These are phyloP conservation scores for Ibycter americanus DNA, from an alignment of 2,797 vertebrate species.

Conservation along the genomic window DNA sequence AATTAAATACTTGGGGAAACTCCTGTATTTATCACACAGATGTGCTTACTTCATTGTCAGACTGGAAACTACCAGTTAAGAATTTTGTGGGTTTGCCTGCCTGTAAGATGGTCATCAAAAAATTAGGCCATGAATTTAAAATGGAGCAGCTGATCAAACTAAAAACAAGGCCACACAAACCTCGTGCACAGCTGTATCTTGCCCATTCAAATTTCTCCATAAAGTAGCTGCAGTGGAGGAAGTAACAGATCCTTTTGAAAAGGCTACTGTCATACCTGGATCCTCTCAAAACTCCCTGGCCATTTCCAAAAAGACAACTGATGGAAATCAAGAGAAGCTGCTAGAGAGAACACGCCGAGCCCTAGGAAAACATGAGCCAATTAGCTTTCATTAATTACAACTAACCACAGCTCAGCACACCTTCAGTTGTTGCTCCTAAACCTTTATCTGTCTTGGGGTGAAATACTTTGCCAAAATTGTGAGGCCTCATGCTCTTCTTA, in stretches of 20 bases:
- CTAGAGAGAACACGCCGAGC: neutral
- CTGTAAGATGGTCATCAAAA: neutral
- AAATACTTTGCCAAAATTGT: neutral
- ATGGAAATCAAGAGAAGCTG: neutral
- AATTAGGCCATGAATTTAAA: neutral
- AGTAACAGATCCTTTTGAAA: neutral
- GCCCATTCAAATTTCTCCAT: neutral
- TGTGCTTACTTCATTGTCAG: neutral
- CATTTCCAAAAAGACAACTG: neutral
- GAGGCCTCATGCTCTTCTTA: neutral
- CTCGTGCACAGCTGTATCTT: neutral
- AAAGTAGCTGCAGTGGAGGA: neutral
- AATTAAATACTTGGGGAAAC: neutral
- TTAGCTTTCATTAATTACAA: constrained; percentile 24
- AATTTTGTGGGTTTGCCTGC: neutral
- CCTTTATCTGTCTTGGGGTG: neutral
- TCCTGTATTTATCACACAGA: neutral
- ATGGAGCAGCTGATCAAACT: neutral
- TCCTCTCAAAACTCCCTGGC: neutral
- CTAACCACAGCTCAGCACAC: neutral
- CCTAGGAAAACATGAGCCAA: neutral
- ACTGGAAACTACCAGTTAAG: neutral
- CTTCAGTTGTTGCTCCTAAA: neutral
- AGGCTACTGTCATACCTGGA: neutral
- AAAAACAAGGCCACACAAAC: neutral